phyloP scores from a whole-genome alignment of 2,888 invertebrate species.

The Troilus luridus region DNA sequence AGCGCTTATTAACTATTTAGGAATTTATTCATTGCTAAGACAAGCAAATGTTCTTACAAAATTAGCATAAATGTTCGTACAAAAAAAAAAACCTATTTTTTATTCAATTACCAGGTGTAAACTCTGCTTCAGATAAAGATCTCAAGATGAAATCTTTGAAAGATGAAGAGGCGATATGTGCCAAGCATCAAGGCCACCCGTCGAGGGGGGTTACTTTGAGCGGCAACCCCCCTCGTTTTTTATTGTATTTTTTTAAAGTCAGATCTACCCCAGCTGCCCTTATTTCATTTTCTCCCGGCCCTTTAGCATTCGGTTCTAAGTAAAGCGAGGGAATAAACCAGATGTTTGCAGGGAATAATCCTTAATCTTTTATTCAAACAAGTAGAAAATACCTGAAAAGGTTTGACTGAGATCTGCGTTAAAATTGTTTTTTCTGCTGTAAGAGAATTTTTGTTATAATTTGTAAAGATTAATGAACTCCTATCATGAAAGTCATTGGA shows the following conservation, averaged over 20 bases:
- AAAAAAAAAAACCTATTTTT: too few relatives aligned
- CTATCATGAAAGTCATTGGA: too few relatives aligned
- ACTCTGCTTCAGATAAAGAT: background rate
- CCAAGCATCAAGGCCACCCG: background rate
- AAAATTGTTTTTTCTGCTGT: background rate
- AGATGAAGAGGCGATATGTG: background rate
- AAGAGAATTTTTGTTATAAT: too few relatives aligned
- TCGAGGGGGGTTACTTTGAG: background rate
- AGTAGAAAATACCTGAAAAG: background rate
- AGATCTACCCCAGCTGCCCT: constrained; percentile 4
- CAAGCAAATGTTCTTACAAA: too few relatives aligned
- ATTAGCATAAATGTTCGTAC: too few relatives aligned
- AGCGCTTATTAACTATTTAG: too few relatives aligned
- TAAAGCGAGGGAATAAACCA: background rate
- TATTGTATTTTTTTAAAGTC: background rate
- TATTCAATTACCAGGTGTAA: too few relatives aligned
- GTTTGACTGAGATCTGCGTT: background rate
- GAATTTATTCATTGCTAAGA: too few relatives aligned
- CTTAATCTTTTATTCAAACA: background rate
- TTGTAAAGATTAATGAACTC: too few relatives aligned
- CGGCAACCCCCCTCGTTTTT: background rate
- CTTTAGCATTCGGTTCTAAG: background rate
- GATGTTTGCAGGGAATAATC: background rate
- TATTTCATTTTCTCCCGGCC: constrained; percentile 25
- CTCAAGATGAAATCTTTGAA: background rate